A percentile compares a stretch with the other conserved stretches of the same genome.
Evolutionary conservation across 2,888 invertebrate genomes (phyloP).

Genomic region (Diarsia brunnea): DNA sequence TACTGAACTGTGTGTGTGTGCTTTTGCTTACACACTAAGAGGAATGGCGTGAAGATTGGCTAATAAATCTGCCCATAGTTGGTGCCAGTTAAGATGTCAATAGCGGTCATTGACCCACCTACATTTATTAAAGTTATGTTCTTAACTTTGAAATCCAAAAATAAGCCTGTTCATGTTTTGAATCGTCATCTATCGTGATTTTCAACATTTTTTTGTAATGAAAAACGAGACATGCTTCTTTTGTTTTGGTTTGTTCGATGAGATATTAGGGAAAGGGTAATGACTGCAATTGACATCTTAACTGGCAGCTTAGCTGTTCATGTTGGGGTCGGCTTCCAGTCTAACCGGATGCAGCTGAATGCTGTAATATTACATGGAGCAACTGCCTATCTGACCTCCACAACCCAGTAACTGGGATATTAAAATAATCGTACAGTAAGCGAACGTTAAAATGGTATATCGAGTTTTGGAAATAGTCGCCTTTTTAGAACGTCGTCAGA

Average conservation of each 20-base stretch:
- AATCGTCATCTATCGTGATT: too few relatives aligned
- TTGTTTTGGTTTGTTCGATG: too few relatives aligned
- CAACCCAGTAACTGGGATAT: not conserved
- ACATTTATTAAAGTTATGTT: too few relatives aligned
- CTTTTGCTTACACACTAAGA: not conserved
- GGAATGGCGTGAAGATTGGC: not conserved
- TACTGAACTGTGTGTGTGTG: conserved; percentile 45
- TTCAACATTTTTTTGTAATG: too few relatives aligned
- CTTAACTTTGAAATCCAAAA: too few relatives aligned
- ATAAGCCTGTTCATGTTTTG: too few relatives aligned
- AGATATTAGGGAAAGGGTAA: too few relatives aligned
- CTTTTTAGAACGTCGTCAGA: not conserved
- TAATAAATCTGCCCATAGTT: too few relatives aligned
- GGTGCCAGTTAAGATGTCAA: too few relatives aligned
- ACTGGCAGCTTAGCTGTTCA: not conserved
- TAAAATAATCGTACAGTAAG: not conserved
- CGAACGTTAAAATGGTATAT: not conserved
- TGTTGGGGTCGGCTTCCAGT: not conserved
- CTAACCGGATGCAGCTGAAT: not conserved
- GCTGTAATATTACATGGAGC: not conserved
- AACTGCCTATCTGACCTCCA: not conserved
- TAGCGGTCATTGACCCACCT: too few relatives aligned
- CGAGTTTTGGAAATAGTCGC: not conserved
- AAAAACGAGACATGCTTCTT: too few relatives aligned
- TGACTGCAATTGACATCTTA: too few relatives aligned